Evolutionary conservation across 1,140 invertebrate species (phyloP).

Genomic region (Megalopta genalis): DNA sequence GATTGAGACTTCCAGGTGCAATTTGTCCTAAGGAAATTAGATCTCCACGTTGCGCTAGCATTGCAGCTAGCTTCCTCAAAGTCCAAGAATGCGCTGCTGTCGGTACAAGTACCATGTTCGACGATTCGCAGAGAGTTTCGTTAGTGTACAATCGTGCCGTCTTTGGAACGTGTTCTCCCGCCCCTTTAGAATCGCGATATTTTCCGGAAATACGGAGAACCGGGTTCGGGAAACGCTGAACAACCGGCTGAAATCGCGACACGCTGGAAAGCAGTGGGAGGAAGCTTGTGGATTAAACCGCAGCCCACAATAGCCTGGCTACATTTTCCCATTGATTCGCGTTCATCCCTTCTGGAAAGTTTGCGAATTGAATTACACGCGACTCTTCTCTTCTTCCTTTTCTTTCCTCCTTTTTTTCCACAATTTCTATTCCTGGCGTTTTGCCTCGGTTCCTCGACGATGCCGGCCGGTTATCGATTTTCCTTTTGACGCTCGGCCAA

Average conservation of each 20-base stretch:
- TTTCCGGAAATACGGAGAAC: too few species aligned
- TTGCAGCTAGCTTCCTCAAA: too few species aligned
- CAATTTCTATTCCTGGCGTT: background rate
- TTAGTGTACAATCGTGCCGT: too few species aligned
- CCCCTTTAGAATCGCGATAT: too few species aligned
- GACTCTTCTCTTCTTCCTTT: background rate
- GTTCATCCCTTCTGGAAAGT: background rate
- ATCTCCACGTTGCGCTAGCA: too few species aligned
- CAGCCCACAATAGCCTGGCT: background rate
- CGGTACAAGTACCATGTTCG: too few species aligned
- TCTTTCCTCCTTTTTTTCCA: too few species aligned
- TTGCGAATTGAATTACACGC: background rate
- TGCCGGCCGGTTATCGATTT: background rate
- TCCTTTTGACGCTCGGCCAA: conserved; percentile 1
- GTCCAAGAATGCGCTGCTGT: too few species aligned
- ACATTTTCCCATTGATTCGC: conserved; percentile 6
- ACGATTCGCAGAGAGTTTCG: too few species aligned
- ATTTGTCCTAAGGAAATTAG: too few species aligned
- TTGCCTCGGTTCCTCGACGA: background rate
- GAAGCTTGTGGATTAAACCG: conserved; percentile 14
- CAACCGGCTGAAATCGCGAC: conserved; percentile 7
- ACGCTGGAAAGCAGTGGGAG: background rate
- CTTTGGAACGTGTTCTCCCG: too few species aligned
- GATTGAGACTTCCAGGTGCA: too few species aligned
- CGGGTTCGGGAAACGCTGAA: background rate